Evolutionary conservation across 2,888 invertebrate genomes (phyloP), one percentile per base, ranked within the genome.

Genomic region (Drosophila ezoana): DNA sequence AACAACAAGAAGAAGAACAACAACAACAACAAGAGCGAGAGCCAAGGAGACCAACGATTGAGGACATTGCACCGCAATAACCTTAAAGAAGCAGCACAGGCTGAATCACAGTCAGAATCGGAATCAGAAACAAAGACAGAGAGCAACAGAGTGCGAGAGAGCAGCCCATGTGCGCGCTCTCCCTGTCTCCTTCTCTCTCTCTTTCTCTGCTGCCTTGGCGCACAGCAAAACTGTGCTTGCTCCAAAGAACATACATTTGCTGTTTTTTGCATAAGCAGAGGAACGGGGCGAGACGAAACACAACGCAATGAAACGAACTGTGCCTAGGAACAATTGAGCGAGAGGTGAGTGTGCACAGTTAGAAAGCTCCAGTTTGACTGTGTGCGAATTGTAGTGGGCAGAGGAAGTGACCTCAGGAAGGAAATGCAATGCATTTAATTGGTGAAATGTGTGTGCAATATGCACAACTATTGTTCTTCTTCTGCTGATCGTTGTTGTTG

Each of bases 61-160:
- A 84, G 91, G 89, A 90, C 90, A 85, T 83, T 90, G 89, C 88
- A 90, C 90, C 83, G 76, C 69, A 90, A 81, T 90, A 90, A 90
- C 90, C 90, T 90, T 84, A 86, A 88, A 87, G 81, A 82, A 89
- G 71, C 77, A 79, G 71, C 79, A 72, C 60, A 74, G 79, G 61
- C 66, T 59, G 66, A 67, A 73, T 62, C 69, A 76, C 70, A 73
- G 52, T 44, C 61, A 58, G 47, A 59, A 53, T 41, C 47, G 23
- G 62, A 44, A 56, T 44, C 57, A 75, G 37, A 32, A 44, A 60
- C 57, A 56, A 45, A 53, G 44, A 54, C 65, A 23, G 35, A 51
- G 57, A 68, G 57, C 48, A 32, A 20, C 18, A 41, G 20, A 40
- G 23, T 28, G 13, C n/a, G 10, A 45, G 53, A 53, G 54, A 44